These are phyloP conservation scores for Balaeniceps rex DNA, from an alignment of 2,113 vertebrate genomes.

Conservation along the genomic window DNA sequence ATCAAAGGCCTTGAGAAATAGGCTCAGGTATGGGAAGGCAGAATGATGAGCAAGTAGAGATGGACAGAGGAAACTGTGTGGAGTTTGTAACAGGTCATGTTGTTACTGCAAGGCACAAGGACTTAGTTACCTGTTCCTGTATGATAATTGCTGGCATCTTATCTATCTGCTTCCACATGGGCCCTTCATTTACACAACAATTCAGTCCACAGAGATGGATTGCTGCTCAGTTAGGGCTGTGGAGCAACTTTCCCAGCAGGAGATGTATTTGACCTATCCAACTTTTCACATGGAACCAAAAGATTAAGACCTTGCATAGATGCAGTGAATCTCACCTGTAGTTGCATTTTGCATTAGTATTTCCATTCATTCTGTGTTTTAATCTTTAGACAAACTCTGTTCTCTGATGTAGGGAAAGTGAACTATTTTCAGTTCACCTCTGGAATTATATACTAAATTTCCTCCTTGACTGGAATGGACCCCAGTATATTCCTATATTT, in stretches of 20 bases:
- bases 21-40: neutral
- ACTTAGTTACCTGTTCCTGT: neutral
- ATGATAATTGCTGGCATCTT: neutral
- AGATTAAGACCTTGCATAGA: neutral
- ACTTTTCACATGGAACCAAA: neutral
- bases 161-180: neutral
- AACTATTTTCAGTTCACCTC: neutral
- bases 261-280: neutral
- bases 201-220: neutral
- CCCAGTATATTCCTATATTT: neutral
- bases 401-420: neutral
- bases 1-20: neutral
- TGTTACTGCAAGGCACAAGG: neutral
- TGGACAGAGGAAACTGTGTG: neutral
- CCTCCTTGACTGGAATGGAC: neutral
- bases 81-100: neutral
- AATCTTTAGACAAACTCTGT: neutral
- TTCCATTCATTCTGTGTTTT: neutral
- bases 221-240: neutral
- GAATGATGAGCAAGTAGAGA: neutral
- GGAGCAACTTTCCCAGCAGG: neutral
- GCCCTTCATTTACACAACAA: neutral
- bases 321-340: neutral
- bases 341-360: neutral
- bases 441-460: neutral